phyloP scores from a whole-genome alignment of 2,113 vertebrate genomes.

The Charina bottae region DNA sequence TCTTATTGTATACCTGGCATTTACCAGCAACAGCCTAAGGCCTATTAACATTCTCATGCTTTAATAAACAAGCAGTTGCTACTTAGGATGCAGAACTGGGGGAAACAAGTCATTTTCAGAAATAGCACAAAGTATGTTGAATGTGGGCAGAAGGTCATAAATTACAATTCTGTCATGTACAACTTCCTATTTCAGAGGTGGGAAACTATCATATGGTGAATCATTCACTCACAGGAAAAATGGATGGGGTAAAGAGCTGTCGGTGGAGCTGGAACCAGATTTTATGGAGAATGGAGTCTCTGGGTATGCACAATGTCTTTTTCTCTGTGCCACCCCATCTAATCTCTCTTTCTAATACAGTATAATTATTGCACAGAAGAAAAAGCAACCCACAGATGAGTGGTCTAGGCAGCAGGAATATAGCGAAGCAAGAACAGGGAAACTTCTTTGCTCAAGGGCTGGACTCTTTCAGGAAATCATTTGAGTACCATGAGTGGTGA shows the following conservation, averaged over 20 bases:
- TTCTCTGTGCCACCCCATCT: background rate
- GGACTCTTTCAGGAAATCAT: background rate
- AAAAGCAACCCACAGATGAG: background rate
- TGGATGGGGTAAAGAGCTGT: background rate
- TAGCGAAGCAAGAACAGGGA: background rate
- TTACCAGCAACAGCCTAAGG: background rate
- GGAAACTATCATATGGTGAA: background rate
- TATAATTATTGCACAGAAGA: background rate
- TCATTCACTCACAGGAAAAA: background rate
- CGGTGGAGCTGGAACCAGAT: background rate
- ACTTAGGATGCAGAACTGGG: background rate
- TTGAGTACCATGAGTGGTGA: background rate
- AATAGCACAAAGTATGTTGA: background rate
- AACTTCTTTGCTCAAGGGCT: background rate
- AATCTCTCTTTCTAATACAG: background rate
- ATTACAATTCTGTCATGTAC: background rate
- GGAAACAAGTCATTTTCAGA: background rate
- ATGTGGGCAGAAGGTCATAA: background rate
- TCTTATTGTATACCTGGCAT: background rate
- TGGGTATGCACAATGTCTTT: background rate
- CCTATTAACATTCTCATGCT: background rate
- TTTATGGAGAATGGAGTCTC: background rate
- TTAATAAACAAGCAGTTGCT: background rate
- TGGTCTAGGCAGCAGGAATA: background rate
- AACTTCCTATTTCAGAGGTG: background rate